These are phyloP conservation scores for Scotopteryx bipunctaria DNA, from an alignment of 2,888 invertebrate species.

Conservation along the genomic window DNA sequence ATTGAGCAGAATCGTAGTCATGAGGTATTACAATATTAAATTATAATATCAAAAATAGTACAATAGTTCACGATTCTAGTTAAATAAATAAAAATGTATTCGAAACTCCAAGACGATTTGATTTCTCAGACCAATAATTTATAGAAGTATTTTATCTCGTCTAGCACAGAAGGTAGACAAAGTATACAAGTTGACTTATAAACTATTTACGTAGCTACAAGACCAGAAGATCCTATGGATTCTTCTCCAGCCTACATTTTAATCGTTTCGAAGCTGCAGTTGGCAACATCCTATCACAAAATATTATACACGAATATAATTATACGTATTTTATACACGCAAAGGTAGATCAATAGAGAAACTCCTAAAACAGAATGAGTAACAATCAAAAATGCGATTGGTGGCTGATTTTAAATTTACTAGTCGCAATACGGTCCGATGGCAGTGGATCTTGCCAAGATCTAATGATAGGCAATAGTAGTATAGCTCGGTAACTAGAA, in stretches of 20 bases:
- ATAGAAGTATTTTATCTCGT: background rate
- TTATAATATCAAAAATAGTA: slow-evolving; percentile 14
- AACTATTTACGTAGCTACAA: slow-evolving; percentile 27
- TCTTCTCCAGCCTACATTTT: slow-evolving; percentile 9
- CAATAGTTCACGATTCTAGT: no score
- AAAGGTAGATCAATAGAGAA: slow-evolving; percentile 21
- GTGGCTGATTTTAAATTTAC: background rate
- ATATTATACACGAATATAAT: slow-evolving; percentile 41
- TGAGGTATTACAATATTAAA: slow-evolving; percentile 7
- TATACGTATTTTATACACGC: slow-evolving; percentile 15
- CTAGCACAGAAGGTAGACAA: background rate
- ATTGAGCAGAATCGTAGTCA: background rate
- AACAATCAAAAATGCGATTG: background rate
- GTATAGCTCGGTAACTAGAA: background rate
- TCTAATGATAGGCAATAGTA: background rate
- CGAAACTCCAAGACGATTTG: background rate
- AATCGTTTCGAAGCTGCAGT: slow-evolving; percentile 59
- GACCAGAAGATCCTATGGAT: slow-evolving; percentile 14
- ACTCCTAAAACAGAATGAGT: background rate
- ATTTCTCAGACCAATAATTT: background rate
- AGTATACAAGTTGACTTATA: slow-evolving; percentile 31
- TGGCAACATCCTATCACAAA: slow-evolving; percentile 47
- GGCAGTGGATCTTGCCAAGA: background rate
- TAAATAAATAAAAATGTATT: no score
- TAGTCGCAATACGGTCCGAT: background rate